A percentile compares a stretch with the other conserved stretches of the same genome.
Evolutionary conservation across 2,797 vertebrate genomes (phyloP).

Genomic region (Leucoraja ocellata): DNA sequence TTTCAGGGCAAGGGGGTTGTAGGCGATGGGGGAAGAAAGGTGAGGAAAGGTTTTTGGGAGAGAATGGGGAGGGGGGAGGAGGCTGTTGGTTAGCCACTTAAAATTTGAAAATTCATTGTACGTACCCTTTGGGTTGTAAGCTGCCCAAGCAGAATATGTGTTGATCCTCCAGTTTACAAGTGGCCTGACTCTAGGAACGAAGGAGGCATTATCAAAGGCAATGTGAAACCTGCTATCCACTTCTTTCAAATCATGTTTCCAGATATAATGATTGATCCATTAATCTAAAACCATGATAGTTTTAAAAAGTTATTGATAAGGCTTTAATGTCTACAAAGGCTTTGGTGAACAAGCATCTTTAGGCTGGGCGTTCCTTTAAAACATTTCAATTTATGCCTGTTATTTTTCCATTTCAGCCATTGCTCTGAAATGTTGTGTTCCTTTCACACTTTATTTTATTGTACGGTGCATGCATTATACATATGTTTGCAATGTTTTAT

Average conservation of each 20-base stretch:
- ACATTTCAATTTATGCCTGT: background rate
- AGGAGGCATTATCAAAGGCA: no score
- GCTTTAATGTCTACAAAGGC: background rate
- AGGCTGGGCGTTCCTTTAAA: background rate
- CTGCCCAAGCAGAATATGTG: no score
- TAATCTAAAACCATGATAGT: background rate
- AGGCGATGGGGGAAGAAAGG: no score
- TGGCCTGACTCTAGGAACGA: no score
- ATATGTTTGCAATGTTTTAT: background rate
- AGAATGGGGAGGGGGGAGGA: no score
- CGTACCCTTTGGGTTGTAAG: no score
- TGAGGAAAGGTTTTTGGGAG: no score
- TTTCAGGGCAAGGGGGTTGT: no score
- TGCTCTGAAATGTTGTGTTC: background rate
- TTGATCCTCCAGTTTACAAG: no score
- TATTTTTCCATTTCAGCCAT: no score
- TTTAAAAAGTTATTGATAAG: background rate
- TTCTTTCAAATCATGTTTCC: background rate
- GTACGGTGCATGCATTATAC: background rate
- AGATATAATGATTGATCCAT: background rate
- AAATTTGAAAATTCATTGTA: no score
- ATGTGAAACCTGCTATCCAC: background rate
- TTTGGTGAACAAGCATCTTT: background rate
- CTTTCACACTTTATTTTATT: background rate
- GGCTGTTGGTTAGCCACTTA: no score